Percentiles rank a stretch among this genome's conserved stretches.
Evolutionary conservation across 2,888 invertebrate genomes (phyloP).

Genomic region (Helleia helle): DNA sequence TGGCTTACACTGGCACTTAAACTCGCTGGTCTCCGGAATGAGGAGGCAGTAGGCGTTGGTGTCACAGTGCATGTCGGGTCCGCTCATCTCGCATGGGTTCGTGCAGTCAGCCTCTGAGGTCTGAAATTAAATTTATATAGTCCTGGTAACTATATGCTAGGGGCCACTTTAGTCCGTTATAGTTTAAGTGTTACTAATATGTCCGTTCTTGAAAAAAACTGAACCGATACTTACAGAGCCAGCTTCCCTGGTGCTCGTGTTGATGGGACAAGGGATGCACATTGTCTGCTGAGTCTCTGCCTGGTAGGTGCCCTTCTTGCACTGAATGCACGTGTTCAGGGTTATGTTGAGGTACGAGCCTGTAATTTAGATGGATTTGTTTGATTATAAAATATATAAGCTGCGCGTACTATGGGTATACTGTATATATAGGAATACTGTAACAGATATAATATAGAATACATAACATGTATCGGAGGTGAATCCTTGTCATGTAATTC

Average conservation of each 20-base stretch:
- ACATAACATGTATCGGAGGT: no score
- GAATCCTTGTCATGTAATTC: no score
- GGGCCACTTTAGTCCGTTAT: no score
- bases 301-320: conserved; percentile 93
- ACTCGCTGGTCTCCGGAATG: conserved; percentile 86
- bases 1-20: conserved; percentile 93
- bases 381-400: background rate
- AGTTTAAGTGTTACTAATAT: no score
- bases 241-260: conserved; percentile 88
- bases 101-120: conserved; percentile 87
- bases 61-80: conserved; percentile 89
- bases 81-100: conserved; percentile 91
- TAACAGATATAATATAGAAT: no score
- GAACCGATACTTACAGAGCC: conserved; percentile 80
- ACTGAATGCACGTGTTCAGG: conserved; percentile 88
- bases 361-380: conserved; percentile 24
- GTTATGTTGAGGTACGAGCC: conserved; percentile 91
- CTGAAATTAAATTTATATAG: conserved; percentile 53
- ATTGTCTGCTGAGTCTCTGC: conserved; percentile 89
- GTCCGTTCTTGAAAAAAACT: no score
- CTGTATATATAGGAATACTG: no score
- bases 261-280: conserved; percentile 90
- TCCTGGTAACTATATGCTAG: no score
- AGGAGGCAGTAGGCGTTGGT: conserved; percentile 90
- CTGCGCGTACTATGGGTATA: no score